Conservation (phyloP, 2,113 vertebrate genomes). For the human (Homo sapiens) region GRCh38 chr21:22760501-22761000, state of each 20-base stretch:
- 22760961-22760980: neutral
- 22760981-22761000: neutral
- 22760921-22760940: neutral
- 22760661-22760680: constrained; percentile 69
- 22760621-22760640: constrained; percentile 55
- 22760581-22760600: constrained; percentile 67
- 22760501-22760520: constrained; percentile 12
- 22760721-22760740: neutral
- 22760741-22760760: constrained; percentile 23
- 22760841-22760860: neutral
- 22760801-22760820: neutral
- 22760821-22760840: neutral
- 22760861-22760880: neutral
- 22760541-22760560: constrained; percentile 39
- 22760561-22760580: constrained; percentile 7
- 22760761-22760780: neutral
- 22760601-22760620: constrained; percentile 58
- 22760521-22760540: neutral
- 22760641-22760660: constrained; percentile 65
- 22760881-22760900: no score
- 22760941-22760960: neutral
- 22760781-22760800: neutral
- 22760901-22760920: neutral
- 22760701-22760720: constrained; percentile 38
- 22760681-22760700: constrained; percentile 53